A percentile compares a stretch with the other conserved stretches of the same genome.
These are phyloP conservation scores for Hydropsyche betteni DNA, from an alignment of 2,888 invertebrate genomes.

Conservation along the genomic window DNA sequence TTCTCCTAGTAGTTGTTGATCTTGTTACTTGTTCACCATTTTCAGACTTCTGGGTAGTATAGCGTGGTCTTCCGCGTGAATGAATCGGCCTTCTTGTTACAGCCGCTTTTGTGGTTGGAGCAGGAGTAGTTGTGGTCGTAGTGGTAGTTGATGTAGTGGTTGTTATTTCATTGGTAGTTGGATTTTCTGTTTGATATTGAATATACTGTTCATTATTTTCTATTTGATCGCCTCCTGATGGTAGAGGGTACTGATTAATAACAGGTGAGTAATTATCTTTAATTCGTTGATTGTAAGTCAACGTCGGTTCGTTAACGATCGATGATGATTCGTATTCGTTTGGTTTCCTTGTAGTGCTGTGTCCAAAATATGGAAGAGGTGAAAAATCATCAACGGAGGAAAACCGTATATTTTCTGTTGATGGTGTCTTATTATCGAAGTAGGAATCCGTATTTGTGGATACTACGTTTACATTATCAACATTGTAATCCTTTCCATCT, in stretches of 20 bases:
- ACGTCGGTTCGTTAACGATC: slow-evolving; percentile 52
- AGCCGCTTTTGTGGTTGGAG: slow-evolving; percentile 58
- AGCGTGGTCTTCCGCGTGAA: slow-evolving; percentile 60
- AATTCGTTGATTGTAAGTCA: slow-evolving; percentile 27
- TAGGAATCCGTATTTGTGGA: background rate
- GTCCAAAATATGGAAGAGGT: slow-evolving; percentile 39
- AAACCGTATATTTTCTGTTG: slow-evolving; percentile 16
- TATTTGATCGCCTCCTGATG: slow-evolving; percentile 36
- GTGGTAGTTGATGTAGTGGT: slow-evolving; percentile 55
- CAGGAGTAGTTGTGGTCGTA: slow-evolving; percentile 55
- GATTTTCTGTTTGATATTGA: slow-evolving; percentile 54
- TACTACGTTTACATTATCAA: background rate
- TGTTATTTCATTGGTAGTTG: slow-evolving; percentile 54
- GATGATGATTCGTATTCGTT: slow-evolving; percentile 29
- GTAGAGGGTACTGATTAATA: slow-evolving; percentile 50
- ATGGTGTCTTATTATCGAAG: slow-evolving; percentile 11
- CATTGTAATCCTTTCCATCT: slow-evolving; percentile 47
- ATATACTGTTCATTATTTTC: slow-evolving; percentile 52
- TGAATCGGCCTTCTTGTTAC: slow-evolving; percentile 58
- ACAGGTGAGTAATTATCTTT: slow-evolving; percentile 49
- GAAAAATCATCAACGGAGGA: slow-evolving; percentile 35
- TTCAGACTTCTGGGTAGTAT: slow-evolving; percentile 60
- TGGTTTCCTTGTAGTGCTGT: slow-evolving; percentile 10
- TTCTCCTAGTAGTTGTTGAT: slow-evolving; percentile 61
- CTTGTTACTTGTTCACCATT: slow-evolving; percentile 61